A percentile compares a stretch with the other conserved stretches of the same genome.
These are phyloP conservation scores for Trachops cirrhosus DNA, from an alignment of 2,797 vertebrate genomes.

Conservation along the genomic window DNA sequence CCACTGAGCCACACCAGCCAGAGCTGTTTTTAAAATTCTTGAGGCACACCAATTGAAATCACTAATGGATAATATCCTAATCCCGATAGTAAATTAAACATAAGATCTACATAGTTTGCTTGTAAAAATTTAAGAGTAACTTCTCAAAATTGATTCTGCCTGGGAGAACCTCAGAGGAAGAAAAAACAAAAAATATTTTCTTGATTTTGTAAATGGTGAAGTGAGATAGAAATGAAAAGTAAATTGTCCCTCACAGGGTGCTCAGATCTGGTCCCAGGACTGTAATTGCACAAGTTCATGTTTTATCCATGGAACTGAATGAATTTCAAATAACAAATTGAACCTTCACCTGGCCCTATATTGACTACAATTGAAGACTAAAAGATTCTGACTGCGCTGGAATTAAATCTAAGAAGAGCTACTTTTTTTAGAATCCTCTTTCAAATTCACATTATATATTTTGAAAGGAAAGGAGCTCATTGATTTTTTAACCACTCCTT, in stretches of 20 bases:
- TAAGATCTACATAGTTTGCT: not conserved
- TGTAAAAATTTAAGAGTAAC: not conserved
- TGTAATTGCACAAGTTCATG: not conserved
- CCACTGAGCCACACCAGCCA: no score
- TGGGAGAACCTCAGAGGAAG: not conserved
- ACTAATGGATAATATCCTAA: not conserved
- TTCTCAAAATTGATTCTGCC: not conserved
- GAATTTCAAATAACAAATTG: not conserved
- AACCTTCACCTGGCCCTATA: not conserved
- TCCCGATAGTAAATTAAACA: not conserved
- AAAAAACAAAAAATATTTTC: not conserved
- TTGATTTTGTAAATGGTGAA: not conserved
- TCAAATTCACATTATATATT: not conserved
- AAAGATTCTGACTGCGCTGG: not conserved
- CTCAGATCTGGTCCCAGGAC: not conserved
- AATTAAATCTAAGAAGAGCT: slow-evolving; percentile 8
- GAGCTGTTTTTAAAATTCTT: not conserved
- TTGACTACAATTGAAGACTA: not conserved
- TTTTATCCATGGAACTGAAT: not conserved
- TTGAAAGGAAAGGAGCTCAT: not conserved
- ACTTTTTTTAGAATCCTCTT: not conserved
- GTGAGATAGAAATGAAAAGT: not conserved
- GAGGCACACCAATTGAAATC: not conserved
- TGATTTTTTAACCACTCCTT: not conserved
- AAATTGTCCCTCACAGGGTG: not conserved